Evolutionary conservation across 1,140 invertebrate species (phyloP), one percentile per base, ranked within the genome.

Genomic region (Heliothis subflexa): DNA sequence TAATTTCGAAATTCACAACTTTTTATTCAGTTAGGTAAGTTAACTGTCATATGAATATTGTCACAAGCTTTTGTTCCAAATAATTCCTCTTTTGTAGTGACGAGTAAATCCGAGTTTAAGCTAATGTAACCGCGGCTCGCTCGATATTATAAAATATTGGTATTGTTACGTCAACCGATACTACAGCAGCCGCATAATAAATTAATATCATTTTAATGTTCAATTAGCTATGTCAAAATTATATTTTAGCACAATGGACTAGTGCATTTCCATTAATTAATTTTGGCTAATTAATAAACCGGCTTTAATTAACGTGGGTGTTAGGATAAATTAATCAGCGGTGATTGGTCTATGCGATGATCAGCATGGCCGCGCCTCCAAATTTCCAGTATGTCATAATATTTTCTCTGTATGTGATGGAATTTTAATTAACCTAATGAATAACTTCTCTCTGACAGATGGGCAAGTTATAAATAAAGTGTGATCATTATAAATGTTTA

Each of bases 241-340:
- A 76, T 66, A 78, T 78, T 73, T 76, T 71, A 81, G 52, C 59
- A 79, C 57, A 78, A 82, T 79, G 81, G 78, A 47, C 86, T 88
- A 79, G 78, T 83, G 83, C 81, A 86, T 83, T 86, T 83, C 79
- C 81, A 86, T 86, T 92, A 91, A 93, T 93, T 91, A 88, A 91
- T 88, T 91, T 90, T 83, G 82, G 85, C 86, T 88, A 89, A 91
- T 91, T 92, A 93, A 93, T 91, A 89, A 89, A 91, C 86, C 86
- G 87, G 85, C 81, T 88, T 89, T 90, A 91, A 91, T 89, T 90
- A 91, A 89, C 86, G 87, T 85, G 86, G 79, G 84, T 89, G 88
- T 93, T 91, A 91, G 87, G 86, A 90, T 84, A 88, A 93, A 91
- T 91, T 93, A 92, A 93, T 92, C 90, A 89, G 86, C 77, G 83